phyloP scores from a whole-genome alignment of 2,888 invertebrate genomes.

The Mimas tiliae region DNA sequence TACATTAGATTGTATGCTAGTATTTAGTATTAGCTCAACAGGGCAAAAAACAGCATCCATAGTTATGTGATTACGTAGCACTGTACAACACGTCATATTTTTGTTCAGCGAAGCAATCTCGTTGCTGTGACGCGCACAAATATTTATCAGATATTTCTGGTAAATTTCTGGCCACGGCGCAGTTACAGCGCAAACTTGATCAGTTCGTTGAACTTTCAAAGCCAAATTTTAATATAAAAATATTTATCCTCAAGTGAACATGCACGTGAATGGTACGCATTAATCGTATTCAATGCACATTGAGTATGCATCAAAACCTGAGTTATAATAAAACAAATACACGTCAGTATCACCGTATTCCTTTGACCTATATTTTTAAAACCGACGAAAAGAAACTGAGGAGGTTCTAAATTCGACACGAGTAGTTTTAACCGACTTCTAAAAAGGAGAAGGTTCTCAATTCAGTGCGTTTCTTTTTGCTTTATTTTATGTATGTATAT shows the following conservation, averaged over 20 bases:
- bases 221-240: slow-evolving; percentile 27
- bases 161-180: slow-evolving; percentile 51
- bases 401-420: too few species aligned
- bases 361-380: too few species aligned
- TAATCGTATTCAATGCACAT: slow-evolving; percentile 17
- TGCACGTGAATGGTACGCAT: slow-evolving; percentile 21
- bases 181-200: slow-evolving; percentile 51
- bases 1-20: not conserved
- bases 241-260: slow-evolving; percentile 25
- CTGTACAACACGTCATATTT: slow-evolving; percentile 49
- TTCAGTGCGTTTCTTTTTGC: too few species aligned
- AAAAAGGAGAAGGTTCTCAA: too few species aligned
- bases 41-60: slow-evolving; percentile 13
- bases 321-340: not conserved
- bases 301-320: not conserved
- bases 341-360: not conserved
- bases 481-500: too few species aligned
- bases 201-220: slow-evolving; percentile 59
- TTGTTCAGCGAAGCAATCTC: slow-evolving; percentile 42
- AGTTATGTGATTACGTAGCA: slow-evolving; percentile 25
- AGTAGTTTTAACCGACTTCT: too few species aligned
- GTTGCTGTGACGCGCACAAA: slow-evolving; percentile 53
- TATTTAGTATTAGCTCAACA: slow-evolving; percentile 22
- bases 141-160: slow-evolving; percentile 67
- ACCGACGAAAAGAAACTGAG: too few species aligned